Conservation (phyloP, 2,888 invertebrate species). For the Frankliniella fusca region DNA sequence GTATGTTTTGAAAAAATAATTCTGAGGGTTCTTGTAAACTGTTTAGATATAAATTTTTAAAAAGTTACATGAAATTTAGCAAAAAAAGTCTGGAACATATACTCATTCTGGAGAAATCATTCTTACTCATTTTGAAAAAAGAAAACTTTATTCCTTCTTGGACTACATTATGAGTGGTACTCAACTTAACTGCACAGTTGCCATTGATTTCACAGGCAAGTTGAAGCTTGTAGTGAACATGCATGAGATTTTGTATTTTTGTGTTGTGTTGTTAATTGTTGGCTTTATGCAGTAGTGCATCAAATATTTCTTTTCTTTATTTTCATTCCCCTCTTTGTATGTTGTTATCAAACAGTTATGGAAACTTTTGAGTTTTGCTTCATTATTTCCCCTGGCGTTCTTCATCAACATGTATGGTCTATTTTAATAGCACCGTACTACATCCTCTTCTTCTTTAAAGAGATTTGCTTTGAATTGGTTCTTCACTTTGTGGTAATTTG, state of each 20-base stretch:
- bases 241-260: not conserved
- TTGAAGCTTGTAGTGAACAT: constrained; percentile 1
- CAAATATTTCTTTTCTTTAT: constrained; percentile 7
- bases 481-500: too few relatives aligned
- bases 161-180: constrained; percentile 56
- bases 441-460: too few relatives aligned
- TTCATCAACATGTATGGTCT: not conserved
- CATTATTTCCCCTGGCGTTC: not conserved
- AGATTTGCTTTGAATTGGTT: too few relatives aligned
- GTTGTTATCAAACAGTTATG: not conserved
- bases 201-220: constrained; percentile 51
- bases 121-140: constrained; percentile 39
- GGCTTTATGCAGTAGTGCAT: not conserved
- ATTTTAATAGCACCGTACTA: too few relatives aligned
- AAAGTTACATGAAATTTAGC: constrained; percentile 33
- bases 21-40: constrained; percentile 28
- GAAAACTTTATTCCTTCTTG: constrained; percentile 50
- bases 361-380: not conserved
- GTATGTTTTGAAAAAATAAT: constrained; percentile 38
- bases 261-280: not conserved
- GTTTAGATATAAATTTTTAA: constrained; percentile 35
- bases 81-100: constrained; percentile 49
- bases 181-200: constrained; percentile 50
- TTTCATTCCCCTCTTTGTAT: constrained; percentile 6
- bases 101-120: constrained; percentile 48